Conservation (phyloP, 2,888 invertebrate species). For the Cyrtodaria siliqua region DNA sequence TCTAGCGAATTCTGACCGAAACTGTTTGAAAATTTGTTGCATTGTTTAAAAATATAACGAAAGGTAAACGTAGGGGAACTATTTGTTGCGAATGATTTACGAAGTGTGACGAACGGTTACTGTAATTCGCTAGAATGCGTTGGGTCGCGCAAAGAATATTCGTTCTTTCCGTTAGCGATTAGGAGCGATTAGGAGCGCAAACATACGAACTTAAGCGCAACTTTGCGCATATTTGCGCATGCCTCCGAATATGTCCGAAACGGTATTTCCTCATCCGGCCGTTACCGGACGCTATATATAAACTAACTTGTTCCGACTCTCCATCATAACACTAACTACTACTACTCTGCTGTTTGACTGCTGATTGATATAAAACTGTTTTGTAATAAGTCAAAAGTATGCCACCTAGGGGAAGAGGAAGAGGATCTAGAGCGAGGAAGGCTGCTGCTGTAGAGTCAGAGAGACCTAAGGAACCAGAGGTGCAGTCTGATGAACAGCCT, state of each 20-base stretch:
- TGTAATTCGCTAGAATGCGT: conserved; percentile 18
- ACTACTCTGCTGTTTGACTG: not conserved
- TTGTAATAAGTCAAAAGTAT: conserved; percentile 16
- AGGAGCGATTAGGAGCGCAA: conserved; percentile 11
- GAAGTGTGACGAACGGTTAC: conserved; percentile 15
- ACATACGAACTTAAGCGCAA: conserved; percentile 14
- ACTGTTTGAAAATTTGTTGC: conserved; percentile 30
- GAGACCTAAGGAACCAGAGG: conserved; percentile 17
- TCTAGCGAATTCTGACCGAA: conserved; percentile 14
- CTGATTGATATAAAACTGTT: not conserved
- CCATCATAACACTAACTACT: not conserved
- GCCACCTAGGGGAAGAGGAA: conserved; percentile 8
- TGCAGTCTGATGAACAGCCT: conserved; percentile 1
- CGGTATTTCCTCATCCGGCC: conserved; percentile 8
- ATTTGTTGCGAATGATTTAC: conserved; percentile 15
- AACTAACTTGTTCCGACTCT: not conserved
- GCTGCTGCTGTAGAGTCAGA: conserved; percentile 16
- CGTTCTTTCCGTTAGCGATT: conserved; percentile 6
- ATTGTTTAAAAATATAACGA: conserved; percentile 19
- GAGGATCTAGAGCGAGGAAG: conserved; percentile 11
- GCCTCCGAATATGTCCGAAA: conserved; percentile 2
- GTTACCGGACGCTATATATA: conserved; percentile 22
- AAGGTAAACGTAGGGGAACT: conserved; percentile 19
- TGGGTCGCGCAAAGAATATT: conserved; percentile 16
- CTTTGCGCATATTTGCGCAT: not conserved